Base-by-base conservation (phyloP, 2,113 vertebrate genomes). In the Platysternon megacephalum region DNA sequence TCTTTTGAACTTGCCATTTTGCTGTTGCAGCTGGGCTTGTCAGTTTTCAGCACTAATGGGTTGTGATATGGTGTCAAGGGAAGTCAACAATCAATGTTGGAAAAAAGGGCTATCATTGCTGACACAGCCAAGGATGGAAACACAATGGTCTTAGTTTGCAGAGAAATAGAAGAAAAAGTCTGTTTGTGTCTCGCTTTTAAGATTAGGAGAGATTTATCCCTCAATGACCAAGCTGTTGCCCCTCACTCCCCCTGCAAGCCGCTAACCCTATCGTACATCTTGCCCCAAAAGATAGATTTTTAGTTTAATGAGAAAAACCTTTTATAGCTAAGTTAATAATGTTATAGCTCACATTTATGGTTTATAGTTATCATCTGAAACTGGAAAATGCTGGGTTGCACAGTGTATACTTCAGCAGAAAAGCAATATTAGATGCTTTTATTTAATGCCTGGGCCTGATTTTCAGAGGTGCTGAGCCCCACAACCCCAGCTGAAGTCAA, bases 1-100 rank as follows among this genome's bases (percentile, higher is more conserved):
- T 97, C 98, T 96, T 98, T 98, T 97, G 94, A 97, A 98, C 96
- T 97, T 96, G 97, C 97, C 98, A 98, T 98, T 98, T 98, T 97
- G 97, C 98, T 98, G 96, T 80, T 98, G 96, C 93, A 98, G 97
- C 98, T 95, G 93, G 95, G 94, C 98, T 98, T 98, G 98, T 98
- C 98, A 98, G 98, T 98, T 98, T 98, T 96, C 97, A 98, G 97
- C 95, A 97, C 97, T 98, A 98, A 98, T 98, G 98, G 98, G 96
- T 97, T 98, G 97, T 98, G 98, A 98, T 98, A 97, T 85, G 95
- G 97, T 98, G 98, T 98, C 98, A 98, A 93, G 97, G 98, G 97
- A 98, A 98, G 98, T 98, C 97, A 98, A 97, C 98, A 98, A 98
- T 98, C 98, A 98, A 98, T 97, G 98, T 17, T 97, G 86, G 86